Evolutionary conservation across 2,113 vertebrate genomes (phyloP), one percentile per base, ranked within the genome.

Genomic region (Megaptera novaeangliae): DNA sequence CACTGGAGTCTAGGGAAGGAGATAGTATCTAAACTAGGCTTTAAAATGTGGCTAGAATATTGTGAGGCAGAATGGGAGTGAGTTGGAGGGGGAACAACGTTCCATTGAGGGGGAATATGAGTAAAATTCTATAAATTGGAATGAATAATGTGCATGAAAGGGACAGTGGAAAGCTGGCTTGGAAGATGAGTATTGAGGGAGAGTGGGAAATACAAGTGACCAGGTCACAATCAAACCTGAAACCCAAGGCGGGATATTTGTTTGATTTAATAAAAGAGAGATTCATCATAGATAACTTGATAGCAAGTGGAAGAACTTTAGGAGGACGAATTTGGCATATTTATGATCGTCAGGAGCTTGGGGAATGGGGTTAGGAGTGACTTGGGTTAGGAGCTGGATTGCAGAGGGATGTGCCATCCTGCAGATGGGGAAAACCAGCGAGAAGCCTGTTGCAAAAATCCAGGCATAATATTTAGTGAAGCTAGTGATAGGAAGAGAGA

Each of bases 11-110:
- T 80, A 81, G 80, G 57, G 34, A 89, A 82, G 15, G 31, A 88
- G 81, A 61, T 27, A 59, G 1, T n/a, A 83, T 52, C 69, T 89
- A 94, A 94, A 78, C 27, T 10, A 88, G 69, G 6, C 12, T 96
- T 94, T 49, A 80, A 89, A 59, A 77, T 4, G 3, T 80, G 57
- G 13, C 25, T 80, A 90, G 63, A 75, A 74, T 75, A 69, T 93
- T 49, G 17, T 52, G 44, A 82, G 23, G 25, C 9, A 75, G 83
- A 94, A 55, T 49, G 52, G 21, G 29, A 13, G 10, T 63, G 9
- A 55, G n/a, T 55, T 17, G 17, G 41, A 29, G 44, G 11, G 86
- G 20, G 23, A 59, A 31, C 1, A 52, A 10, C 8, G 71, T 86
- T 29, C 25, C 13, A n/a, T 29, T 31, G 75, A 61, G 77, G 49